Conservation (phyloP, 2,797 vertebrate genomes). For the Poecile montanus region DNA sequence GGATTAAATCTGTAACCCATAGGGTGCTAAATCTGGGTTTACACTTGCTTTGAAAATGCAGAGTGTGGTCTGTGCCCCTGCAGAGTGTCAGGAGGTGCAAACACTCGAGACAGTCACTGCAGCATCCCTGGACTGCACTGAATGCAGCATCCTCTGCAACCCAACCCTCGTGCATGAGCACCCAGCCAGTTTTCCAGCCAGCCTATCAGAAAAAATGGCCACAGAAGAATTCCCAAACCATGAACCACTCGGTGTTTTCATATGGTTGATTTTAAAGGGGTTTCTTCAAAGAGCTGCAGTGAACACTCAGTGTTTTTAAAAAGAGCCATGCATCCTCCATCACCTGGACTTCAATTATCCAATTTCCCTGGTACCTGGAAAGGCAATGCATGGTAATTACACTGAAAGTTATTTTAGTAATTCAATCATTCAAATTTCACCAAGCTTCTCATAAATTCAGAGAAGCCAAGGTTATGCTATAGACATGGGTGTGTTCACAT, state of each 20-base stretch:
- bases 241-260: neutral
- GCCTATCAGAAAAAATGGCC: neutral
- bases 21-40: conserved; percentile 58
- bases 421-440: conserved; percentile 25
- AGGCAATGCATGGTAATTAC: conserved; percentile 12
- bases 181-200: neutral
- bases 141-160: neutral
- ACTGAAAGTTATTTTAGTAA: conserved; percentile 27
- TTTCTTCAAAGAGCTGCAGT: neutral
- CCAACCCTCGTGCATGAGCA: neutral
- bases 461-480: conserved; percentile 7
- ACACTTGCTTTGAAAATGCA: conserved; percentile 40
- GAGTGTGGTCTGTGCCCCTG: neutral
- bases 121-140: neutral
- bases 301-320: neutral
- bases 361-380: conserved; percentile 18
- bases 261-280: neutral
- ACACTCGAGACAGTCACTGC: neutral
- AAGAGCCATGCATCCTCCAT: neutral
- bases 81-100: neutral
- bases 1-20: conserved; percentile 32
- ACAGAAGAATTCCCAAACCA: neutral
- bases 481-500: conserved; percentile 36
- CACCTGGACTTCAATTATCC: conserved; percentile 45
- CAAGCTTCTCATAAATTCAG: conserved; percentile 24